These are phyloP conservation scores for Elanoides forficatus DNA, from an alignment of 2,113 vertebrate genomes.

Conservation along the genomic window DNA sequence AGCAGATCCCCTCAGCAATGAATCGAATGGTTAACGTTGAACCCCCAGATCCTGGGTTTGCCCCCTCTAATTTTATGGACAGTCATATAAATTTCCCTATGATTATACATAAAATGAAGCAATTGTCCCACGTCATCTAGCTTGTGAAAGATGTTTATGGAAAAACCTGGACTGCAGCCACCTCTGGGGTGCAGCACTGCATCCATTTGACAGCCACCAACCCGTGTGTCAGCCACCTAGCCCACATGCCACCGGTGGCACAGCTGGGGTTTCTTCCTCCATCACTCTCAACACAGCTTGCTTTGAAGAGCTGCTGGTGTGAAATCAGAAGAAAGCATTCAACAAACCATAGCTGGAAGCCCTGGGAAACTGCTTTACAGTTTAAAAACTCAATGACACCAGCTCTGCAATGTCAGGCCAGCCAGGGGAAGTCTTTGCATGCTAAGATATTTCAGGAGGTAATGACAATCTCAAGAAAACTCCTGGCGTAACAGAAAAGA, in stretches of 20 bases:
- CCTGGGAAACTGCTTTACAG: neutral
- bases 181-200: neutral
- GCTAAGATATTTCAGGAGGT: neutral
- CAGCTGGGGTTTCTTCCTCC: neutral
- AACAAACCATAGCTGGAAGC: neutral
- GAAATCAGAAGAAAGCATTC: neutral
- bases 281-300: neutral
- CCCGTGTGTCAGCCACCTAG: fast-evolving
- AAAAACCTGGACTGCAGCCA: neutral
- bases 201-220: neutral
- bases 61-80: neutral
- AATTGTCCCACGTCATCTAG: neutral
- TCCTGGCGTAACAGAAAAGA: neutral
- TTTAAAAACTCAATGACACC: neutral
- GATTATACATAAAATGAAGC: neutral
- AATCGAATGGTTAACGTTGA: neutral
- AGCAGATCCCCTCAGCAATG: neutral
- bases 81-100: neutral
- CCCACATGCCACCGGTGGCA: neutral
- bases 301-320: neutral
- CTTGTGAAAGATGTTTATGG: neutral
- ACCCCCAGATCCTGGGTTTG: neutral
- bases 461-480: neutral
- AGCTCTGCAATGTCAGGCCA: neutral
- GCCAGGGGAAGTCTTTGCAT: neutral